phyloP scores from a whole-genome alignment of 92 coral and sea anemone species.

The Siderastrea siderea region DNA sequence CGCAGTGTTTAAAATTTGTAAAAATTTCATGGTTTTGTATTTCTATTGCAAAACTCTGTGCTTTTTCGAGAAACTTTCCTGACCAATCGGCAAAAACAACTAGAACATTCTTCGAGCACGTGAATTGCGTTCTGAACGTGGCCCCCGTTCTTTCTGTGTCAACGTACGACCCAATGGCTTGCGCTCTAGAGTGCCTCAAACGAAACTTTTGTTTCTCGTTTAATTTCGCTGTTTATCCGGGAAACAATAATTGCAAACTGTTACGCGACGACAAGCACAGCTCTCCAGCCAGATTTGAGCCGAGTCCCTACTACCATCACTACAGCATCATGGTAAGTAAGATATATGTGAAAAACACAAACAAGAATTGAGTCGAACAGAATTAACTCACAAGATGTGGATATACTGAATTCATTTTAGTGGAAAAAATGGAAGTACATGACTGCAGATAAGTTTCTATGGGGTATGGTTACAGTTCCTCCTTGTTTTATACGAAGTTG shows the following conservation, averaged over 20 bases:
- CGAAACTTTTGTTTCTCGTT: neutral
- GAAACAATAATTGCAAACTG: neutral
- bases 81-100: neutral
- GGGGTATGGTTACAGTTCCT: too few relatives aligned
- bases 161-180: neutral
- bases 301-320: slow-evolving; percentile 6
- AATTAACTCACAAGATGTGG: too few relatives aligned
- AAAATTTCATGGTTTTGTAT: neutral
- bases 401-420: too few relatives aligned
- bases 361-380: too few relatives aligned
- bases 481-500: too few relatives aligned
- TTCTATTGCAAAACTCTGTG: neutral
- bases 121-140: neutral
- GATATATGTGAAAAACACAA: too few relatives aligned
- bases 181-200: slow-evolving; percentile 12
- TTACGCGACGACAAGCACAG: neutral
- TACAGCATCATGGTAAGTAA: slow-evolving; percentile 11
- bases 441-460: too few relatives aligned
- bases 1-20: neutral
- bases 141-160: neutral
- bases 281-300: neutral
- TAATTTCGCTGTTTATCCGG: neutral
- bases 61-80: neutral
- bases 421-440: too few relatives aligned
- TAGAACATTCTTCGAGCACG: neutral